These are phyloP conservation scores for Podilymbus podiceps DNA, from an alignment of 2,113 vertebrate species.

Conservation along the genomic window DNA sequence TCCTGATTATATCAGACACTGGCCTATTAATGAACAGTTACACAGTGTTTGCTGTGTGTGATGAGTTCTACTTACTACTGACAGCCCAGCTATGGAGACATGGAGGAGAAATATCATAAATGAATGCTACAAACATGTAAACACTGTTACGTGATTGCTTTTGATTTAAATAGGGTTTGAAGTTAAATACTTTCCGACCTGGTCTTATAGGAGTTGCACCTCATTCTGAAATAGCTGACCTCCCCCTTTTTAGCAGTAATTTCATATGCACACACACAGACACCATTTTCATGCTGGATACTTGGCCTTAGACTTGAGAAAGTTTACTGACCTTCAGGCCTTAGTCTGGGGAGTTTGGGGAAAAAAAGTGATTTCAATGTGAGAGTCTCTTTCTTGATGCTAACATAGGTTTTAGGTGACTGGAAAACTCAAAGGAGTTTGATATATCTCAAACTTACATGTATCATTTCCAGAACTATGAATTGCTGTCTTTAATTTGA, in stretches of 20 bases:
- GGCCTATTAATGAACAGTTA: not conserved
- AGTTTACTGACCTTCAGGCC: not conserved
- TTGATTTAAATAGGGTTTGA: not conserved
- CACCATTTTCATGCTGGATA: not conserved
- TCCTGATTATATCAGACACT: not conserved
- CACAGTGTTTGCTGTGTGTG: not conserved
- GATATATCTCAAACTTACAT: not conserved
- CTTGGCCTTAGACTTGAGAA: not conserved
- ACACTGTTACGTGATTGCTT: not conserved
- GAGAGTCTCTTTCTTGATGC: not conserved
- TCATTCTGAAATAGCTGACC: not conserved
- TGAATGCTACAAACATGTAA: not conserved
- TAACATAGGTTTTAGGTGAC: not conserved
- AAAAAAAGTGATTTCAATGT: not conserved
- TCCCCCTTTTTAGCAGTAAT: not conserved
- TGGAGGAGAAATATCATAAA: not conserved
- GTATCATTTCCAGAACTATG: not conserved
- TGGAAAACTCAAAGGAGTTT: not conserved
- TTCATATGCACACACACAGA: accelerated
- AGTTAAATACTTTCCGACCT: not conserved
- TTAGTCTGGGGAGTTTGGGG: not conserved
- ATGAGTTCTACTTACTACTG: not conserved
- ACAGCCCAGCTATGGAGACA: not conserved
- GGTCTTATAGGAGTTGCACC: not conserved
- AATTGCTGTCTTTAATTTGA: not conserved